Evolutionary conservation across 2,888 invertebrate genomes (phyloP).

Genomic region (Eurois occulta): DNA sequence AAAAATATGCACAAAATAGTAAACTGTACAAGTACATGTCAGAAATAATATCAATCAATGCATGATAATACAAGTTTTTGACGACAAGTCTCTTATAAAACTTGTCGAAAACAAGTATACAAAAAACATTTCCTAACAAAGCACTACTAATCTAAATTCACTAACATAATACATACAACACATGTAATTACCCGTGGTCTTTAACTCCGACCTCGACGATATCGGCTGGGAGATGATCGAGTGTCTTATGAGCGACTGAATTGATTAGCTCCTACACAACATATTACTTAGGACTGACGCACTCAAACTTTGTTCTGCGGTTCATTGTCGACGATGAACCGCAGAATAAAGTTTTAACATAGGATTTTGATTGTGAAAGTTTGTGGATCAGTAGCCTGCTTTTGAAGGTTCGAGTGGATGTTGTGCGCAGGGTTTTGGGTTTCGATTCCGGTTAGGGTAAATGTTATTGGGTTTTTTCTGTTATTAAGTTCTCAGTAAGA

Average conservation of each 20-base stretch:
- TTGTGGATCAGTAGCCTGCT: background rate
- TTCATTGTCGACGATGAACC: no score
- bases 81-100: background rate
- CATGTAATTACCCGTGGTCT: constrained; percentile 47
- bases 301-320: constrained; percentile 48
- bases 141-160: constrained; percentile 5
- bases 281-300: constrained; percentile 54
- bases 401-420: background rate
- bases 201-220: constrained; percentile 31
- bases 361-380: constrained; percentile 9
- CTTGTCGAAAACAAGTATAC: background rate
- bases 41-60: background rate
- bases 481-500: no score
- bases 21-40: background rate
- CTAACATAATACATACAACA: constrained; percentile 24
- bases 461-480: background rate
- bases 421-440: no score
- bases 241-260: constrained; percentile 51
- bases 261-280: constrained; percentile 63
- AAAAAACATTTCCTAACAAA: constrained; percentile 14
- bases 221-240: constrained; percentile 50
- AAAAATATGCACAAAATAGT: background rate
- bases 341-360: constrained; percentile 26
- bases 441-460: background rate
- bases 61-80: background rate